Evolutionary conservation across 2,888 invertebrate species (phyloP), one percentile per base, ranked within the genome.

Genomic region (Iphiclides podalirius): DNA sequence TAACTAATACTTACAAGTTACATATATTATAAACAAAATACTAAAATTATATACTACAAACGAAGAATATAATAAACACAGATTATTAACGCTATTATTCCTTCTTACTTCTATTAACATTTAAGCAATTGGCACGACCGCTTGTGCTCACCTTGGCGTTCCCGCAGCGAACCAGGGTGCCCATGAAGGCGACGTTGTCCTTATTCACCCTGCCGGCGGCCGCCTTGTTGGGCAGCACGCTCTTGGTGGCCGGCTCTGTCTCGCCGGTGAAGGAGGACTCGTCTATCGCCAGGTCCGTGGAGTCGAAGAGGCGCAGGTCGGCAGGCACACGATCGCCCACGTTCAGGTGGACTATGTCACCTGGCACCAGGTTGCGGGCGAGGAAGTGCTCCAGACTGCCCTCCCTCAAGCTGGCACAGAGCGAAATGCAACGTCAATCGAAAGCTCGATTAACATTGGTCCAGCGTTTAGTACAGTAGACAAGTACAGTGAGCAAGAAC

Each of bases 201-300:
- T 94, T 95, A 54, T 91, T 92, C 41, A 92, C 92, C 59, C 93
- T 90, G 11, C 92, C 92, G 52, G 92, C 92, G 48, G 92, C 91
- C 8, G 91, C 91, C 56, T 90, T 91, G 20, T 87, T 90, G 53
- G 93, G 94, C 45, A 92, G 76, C 0, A 93, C 93, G 51, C 90
- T 92, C 80, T 97, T 97, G 31, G 89, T 89, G 0, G 96, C 94
- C 11, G 99, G 98, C 72, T 98, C 97, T 0, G 98, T 98, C 87
- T 99, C 99, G 0, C 99, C 99, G 0, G 99, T 99, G 78, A 99
- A 98, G 59, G 98, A 98, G 43, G 98, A 98, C 86, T 99, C 99
- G 79, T 99, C 99, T 39, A 99, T 94, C 2, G 96, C 94, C 57
- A 99, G 90, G 83, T 98, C 98, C 9, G 94, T 93, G 0, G 97